These are phyloP conservation scores for Lasioglossum marginatum DNA, from an alignment of 2,888 invertebrate species.

Conservation along the genomic window DNA sequence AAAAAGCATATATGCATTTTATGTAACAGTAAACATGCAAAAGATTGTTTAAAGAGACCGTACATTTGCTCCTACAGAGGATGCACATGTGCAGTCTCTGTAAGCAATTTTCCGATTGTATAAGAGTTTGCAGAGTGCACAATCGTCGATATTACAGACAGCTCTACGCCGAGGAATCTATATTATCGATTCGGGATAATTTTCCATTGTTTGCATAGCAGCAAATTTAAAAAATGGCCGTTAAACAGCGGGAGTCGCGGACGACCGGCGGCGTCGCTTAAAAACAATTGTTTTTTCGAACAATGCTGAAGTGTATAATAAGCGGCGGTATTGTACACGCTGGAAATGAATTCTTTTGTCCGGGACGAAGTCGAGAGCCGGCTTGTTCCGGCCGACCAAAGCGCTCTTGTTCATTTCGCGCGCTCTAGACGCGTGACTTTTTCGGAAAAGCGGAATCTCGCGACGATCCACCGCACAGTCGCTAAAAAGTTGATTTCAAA, in stretches of 20 bases:
- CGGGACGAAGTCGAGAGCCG: slow-evolving; percentile 32
- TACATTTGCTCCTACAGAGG: too few relatives aligned
- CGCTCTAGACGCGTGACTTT: not conserved
- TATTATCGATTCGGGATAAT: not conserved
- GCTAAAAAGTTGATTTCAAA: too few relatives aligned
- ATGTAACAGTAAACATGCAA: too few relatives aligned
- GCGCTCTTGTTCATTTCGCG: not conserved
- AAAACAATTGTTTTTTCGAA: slow-evolving; percentile 27
- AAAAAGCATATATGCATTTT: too few relatives aligned
- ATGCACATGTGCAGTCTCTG: too few relatives aligned
- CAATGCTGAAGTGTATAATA: slow-evolving; percentile 51
- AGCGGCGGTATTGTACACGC: slow-evolving; percentile 40
- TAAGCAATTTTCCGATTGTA: too few relatives aligned
- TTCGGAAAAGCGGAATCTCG: not conserved
- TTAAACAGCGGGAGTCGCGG: slow-evolving; percentile 21
- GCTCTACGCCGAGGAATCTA: not conserved
- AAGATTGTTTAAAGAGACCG: too few relatives aligned
- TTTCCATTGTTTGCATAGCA: not conserved
- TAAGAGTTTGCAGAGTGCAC: too few relatives aligned
- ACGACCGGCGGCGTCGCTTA: not conserved
- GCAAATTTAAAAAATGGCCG: not conserved
- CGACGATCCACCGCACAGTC: too few relatives aligned
- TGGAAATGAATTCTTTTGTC: slow-evolving; percentile 53
- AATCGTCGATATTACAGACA: not conserved
- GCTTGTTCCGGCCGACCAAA: slow-evolving; percentile 30